Conservation (phyloP, 2,113 vertebrate genomes). For the Eira barbara region DNA sequence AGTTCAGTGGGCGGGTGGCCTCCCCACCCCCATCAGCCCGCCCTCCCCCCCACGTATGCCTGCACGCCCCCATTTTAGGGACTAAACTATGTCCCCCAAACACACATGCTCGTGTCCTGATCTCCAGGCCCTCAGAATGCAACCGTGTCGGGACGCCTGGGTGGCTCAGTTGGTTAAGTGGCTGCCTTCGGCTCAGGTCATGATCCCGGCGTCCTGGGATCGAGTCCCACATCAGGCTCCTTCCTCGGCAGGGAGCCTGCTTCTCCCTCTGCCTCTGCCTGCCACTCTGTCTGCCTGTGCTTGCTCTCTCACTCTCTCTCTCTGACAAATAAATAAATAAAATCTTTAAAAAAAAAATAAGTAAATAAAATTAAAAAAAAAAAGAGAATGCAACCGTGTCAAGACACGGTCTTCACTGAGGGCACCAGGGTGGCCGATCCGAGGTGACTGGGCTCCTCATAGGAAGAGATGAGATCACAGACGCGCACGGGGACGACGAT, state of each 20-base stretch:
- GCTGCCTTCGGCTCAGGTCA: no score
- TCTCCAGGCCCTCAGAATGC: background rate
- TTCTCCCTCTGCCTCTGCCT: no score
- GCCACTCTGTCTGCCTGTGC: no score
- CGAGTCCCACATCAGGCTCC: no score
- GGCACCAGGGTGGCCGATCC: background rate
- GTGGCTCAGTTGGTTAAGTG: no score
- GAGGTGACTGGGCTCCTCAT: background rate
- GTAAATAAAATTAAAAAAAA: no score
- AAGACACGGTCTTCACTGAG: background rate
- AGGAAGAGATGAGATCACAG: background rate
- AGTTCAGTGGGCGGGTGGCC: background rate
- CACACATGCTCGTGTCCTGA: background rate
- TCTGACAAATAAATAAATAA: no score
- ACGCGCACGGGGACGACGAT: fast-evolving
- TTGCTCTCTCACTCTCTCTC: no score
- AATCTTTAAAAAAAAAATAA: no score
- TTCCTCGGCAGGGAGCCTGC: no score
- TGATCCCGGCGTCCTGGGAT: no score
- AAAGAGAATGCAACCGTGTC: background rate
- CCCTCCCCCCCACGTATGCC: background rate
- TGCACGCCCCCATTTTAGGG: fast-evolving
- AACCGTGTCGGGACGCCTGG: no score
- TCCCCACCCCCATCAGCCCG: background rate
- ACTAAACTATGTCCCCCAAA: background rate